Percentiles rank a stretch among this genome's conserved stretches.
Evolutionary conservation across 2,113 vertebrate genomes (phyloP).

Genomic region (Regulus satrapa): DNA sequence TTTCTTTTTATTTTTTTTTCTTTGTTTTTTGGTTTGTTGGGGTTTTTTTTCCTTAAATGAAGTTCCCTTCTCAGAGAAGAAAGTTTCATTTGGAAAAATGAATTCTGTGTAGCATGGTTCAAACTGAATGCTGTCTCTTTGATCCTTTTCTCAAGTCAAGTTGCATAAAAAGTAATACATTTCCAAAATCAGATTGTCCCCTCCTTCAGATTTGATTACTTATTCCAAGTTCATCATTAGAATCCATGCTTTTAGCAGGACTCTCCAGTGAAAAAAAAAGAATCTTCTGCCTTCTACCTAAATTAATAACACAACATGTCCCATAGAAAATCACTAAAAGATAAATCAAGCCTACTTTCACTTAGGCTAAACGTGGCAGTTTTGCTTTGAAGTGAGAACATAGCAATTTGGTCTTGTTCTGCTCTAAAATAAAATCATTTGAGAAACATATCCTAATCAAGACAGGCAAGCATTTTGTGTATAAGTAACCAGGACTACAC

Average conservation of each 20-base stretch:
- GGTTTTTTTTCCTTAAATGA: not conserved
- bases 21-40: too few relatives aligned
- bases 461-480: not conserved
- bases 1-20: rapidly evolving
- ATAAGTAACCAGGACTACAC: not conserved
- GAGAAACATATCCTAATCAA: not conserved
- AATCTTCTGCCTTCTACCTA: not conserved
- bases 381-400: constrained; percentile 15
- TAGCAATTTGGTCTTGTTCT: not conserved
- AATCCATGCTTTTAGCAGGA: not conserved
- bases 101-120: not conserved
- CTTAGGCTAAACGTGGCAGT: constrained; percentile 8
- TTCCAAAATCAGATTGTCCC: not conserved
- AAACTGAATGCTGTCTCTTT: not conserved
- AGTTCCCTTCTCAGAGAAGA: not conserved
- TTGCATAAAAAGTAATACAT: not conserved
- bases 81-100: not conserved
- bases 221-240: not conserved
- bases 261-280: not conserved
- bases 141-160: not conserved
- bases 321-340: not conserved
- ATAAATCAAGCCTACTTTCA: not conserved
- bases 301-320: constrained; percentile 17
- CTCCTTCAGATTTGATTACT: not conserved
- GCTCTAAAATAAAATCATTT: not conserved